Percentiles rank a stretch among this genome's conserved stretches.
Conservation (phyloP, 2,888 invertebrate species). For the Aporophyla lueneburgensis region DNA sequence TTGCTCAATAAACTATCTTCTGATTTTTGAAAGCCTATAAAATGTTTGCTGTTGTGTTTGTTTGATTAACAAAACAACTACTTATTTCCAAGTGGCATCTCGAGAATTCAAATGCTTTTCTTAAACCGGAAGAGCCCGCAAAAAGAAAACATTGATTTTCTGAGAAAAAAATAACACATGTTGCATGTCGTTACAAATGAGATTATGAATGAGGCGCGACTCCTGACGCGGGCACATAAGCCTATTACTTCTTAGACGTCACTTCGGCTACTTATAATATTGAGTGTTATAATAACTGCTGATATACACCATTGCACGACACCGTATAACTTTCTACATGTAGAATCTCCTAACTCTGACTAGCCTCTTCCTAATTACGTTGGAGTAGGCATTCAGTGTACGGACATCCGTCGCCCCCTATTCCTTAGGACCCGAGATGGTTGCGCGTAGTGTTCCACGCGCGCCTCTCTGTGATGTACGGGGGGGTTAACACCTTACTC, state of each 20-base stretch:
- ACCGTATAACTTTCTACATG: neutral
- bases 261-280: neutral
- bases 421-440: too few relatives aligned
- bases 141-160: constrained; percentile 15
- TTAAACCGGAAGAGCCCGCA: neutral
- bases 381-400: neutral
- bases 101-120: neutral
- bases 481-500: too few relatives aligned
- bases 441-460: too few relatives aligned
- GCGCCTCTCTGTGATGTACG: too few relatives aligned
- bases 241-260: constrained; percentile 25
- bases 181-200: constrained; percentile 28
- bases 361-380: neutral
- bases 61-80: neutral
- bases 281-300: constrained; percentile 1
- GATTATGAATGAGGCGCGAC: constrained; percentile 37
- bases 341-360: neutral
- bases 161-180: constrained; percentile 22
- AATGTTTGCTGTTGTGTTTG: neutral
- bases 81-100: neutral
- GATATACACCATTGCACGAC: too few relatives aligned
- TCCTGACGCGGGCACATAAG: constrained; percentile 30
- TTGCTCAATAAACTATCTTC: neutral
- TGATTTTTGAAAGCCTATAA: neutral
- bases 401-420: too few relatives aligned